A percentile compares a stretch with the other conserved stretches of the same genome.
Conservation (phyloP, 2,797 vertebrate genomes). For the Amblyraja radiata region DNA sequence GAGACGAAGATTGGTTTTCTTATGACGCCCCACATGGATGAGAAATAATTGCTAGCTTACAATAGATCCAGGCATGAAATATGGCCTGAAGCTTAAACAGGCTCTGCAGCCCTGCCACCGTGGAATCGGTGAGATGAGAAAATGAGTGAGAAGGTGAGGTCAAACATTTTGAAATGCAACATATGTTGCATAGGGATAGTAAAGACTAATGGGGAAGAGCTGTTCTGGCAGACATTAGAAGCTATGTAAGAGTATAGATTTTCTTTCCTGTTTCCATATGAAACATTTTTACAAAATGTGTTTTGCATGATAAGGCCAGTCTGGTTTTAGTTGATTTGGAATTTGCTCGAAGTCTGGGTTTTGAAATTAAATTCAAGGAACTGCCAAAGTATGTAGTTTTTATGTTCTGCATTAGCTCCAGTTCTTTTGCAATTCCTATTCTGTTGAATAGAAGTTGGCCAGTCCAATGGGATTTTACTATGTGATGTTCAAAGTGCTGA, state of each 20-base stretch:
- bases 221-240: neutral
- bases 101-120: neutral
- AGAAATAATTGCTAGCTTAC: neutral
- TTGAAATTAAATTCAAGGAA: slow-evolving; percentile 88
- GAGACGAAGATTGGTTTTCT: neutral
- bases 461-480: slow-evolving; percentile 81
- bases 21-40: neutral
- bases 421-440: slow-evolving; percentile 46
- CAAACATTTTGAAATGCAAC: neutral
- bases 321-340: slow-evolving; percentile 59
- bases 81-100: neutral
- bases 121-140: neutral
- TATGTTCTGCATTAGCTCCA: slow-evolving; percentile 71
- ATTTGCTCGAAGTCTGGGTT: slow-evolving; percentile 56
- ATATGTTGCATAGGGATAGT: neutral
- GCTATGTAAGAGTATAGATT: neutral
- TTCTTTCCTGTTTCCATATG: slow-evolving; percentile 18
- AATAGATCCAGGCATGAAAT: neutral
- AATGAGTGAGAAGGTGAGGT: neutral
- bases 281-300: slow-evolving; percentile 49
- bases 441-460: slow-evolving; percentile 87
- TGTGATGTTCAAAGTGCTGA: slow-evolving; percentile 85
- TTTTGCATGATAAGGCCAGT: slow-evolving; percentile 68
- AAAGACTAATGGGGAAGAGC: neutral
- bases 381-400: slow-evolving; percentile 68